phyloP scores from a whole-genome alignment of 2,797 vertebrate species.

The Crenichthys baileyi region DNA sequence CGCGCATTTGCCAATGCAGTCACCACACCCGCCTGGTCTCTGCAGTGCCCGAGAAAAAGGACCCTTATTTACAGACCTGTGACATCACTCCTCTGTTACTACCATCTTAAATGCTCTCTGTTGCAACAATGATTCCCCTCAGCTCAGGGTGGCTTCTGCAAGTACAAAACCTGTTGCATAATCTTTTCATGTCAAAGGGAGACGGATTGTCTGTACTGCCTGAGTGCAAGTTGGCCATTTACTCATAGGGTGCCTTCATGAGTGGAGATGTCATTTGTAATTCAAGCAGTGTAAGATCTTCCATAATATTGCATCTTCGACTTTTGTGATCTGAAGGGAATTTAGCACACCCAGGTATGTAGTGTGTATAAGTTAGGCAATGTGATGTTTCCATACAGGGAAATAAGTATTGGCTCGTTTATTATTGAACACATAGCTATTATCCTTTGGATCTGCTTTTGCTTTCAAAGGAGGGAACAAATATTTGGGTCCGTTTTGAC shows the following conservation, averaged over 20 bases:
- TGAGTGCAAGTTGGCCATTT: constrained; percentile 30
- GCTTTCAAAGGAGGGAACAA: not conserved
- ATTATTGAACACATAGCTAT: not conserved
- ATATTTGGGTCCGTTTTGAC: not conserved
- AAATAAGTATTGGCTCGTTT: not conserved
- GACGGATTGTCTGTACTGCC: constrained; percentile 17
- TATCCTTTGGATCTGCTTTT: not conserved
- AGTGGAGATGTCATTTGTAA: constrained; percentile 15
- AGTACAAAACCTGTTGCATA: constrained; percentile 80
- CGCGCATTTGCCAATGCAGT: constrained; percentile 81
- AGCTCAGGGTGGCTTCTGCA: constrained; percentile 37
- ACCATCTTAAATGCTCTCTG: constrained; percentile 26
- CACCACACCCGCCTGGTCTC: constrained; percentile 85
- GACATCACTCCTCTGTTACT: constrained; percentile 70
- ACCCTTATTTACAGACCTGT: constrained; percentile 78
- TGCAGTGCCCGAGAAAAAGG: constrained; percentile 81
- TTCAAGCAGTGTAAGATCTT: constrained; percentile 6
- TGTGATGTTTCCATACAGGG: not conserved
- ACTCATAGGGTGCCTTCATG: constrained; percentile 12
- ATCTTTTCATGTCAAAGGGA: constrained; percentile 52
- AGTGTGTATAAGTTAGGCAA: constrained; percentile 26
- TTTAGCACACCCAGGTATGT: not conserved
- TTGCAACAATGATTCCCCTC: constrained; percentile 14
- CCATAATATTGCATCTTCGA: too few species aligned
- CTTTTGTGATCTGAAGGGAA: not conserved